Percentiles rank a stretch among this genome's conserved stretches.
These are phyloP conservation scores for Ameiurus melas DNA, from an alignment of 2,113 vertebrate genomes.

Conservation along the genomic window DNA sequence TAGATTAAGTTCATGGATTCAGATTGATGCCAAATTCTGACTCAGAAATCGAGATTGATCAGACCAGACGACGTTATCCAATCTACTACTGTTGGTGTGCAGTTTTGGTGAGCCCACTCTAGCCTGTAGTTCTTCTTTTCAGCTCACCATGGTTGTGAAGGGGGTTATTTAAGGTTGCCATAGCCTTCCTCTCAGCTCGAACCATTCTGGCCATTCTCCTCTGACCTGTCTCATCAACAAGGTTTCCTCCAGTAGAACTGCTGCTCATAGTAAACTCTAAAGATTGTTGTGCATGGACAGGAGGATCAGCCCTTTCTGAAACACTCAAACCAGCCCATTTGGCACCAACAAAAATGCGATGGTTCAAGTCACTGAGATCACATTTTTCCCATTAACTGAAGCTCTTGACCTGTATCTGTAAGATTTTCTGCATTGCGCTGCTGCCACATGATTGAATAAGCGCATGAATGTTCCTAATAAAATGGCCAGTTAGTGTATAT, in stretches of 20 bases:
- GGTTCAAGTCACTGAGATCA: neutral
- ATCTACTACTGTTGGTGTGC: neutral
- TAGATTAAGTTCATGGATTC: neutral
- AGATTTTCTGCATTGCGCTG: neutral
- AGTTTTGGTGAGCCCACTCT: neutral
- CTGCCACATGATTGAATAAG: neutral
- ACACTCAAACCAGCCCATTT: neutral
- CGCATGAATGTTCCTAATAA: neutral
- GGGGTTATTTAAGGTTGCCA: neutral
- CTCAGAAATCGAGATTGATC: neutral
- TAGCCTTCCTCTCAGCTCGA: neutral
- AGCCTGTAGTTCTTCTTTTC: neutral
- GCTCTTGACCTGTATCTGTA: neutral
- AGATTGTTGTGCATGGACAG: neutral
- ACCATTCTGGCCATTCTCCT: neutral
- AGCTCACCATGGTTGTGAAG: neutral
- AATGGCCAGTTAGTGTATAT: neutral
- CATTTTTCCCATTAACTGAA: neutral
- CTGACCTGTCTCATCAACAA: neutral
- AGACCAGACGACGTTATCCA: neutral
- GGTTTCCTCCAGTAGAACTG: neutral
- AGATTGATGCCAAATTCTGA: neutral
- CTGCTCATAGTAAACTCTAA: neutral
- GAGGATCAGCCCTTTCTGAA: neutral
- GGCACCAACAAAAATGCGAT: neutral